phyloP scores from a whole-genome alignment of 2,888 invertebrate genomes.

The Gymnocheta viridis region DNA sequence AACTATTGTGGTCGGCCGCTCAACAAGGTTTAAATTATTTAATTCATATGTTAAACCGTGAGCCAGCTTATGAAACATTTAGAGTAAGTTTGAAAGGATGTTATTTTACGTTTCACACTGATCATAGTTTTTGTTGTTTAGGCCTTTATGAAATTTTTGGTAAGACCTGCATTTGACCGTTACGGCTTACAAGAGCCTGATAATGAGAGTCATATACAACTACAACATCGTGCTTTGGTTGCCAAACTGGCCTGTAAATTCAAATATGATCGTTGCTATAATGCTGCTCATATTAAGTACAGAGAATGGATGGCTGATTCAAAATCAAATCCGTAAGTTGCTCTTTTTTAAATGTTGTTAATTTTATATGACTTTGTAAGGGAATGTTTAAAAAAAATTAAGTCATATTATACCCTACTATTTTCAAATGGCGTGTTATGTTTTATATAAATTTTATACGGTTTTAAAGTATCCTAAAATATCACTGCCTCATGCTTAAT shows the following conservation, averaged over 20 bases:
- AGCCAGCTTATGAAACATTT: constrained; percentile 84
- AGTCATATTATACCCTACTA: background rate
- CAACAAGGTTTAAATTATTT: constrained; percentile 84
- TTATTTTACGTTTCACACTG: background rate
- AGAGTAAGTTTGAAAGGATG: constrained; percentile 81
- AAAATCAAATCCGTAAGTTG: constrained; percentile 83
- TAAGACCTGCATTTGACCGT: constrained; percentile 81
- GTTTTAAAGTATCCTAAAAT: too few relatives aligned
- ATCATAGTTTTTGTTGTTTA: constrained; percentile 70
- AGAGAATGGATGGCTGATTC: constrained; percentile 83
- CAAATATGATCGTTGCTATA: constrained; percentile 83
- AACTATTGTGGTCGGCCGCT: constrained; percentile 85
- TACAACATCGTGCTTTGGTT: constrained; percentile 83
- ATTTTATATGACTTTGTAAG: background rate
- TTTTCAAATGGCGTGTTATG: too few relatives aligned
- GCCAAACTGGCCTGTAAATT: constrained; percentile 84
- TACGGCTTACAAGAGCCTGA: constrained; percentile 83
- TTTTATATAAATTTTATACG: too few relatives aligned
- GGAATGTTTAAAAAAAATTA: background rate
- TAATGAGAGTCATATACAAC: constrained; percentile 83
- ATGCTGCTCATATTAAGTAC: constrained; percentile 82
- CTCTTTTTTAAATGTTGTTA: background rate
- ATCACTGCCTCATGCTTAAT: too few relatives aligned
- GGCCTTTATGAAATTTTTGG: constrained; percentile 81
- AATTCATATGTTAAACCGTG: constrained; percentile 84